Conservation (phyloP, 2,797 vertebrate species). For the Cuniculus paca region DNA sequence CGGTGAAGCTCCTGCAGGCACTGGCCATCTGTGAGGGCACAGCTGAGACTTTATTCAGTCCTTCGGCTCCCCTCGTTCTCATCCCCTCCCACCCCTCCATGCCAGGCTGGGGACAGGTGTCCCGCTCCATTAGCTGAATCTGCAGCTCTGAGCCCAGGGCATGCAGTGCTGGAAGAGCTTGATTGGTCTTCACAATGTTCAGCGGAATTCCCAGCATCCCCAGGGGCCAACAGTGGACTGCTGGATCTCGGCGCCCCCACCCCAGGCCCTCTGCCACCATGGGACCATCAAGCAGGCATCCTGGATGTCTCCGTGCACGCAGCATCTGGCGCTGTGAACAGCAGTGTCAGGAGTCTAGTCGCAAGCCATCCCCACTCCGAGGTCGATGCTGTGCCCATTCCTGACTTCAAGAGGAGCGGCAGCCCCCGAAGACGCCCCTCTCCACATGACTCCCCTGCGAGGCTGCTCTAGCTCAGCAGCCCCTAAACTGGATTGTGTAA, state of each 20-base stretch:
- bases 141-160: not conserved
- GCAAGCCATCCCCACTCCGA: fast-evolving
- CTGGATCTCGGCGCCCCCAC: fast-evolving
- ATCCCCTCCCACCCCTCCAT: not conserved
- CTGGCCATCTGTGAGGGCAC: fast-evolving
- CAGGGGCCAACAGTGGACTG: not conserved
- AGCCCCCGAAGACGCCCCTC: fast-evolving
- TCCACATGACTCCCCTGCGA: fast-evolving
- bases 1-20: too few relatives aligned
- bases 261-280: not conserved
- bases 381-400: not conserved
- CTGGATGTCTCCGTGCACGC: not conserved
- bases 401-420: too few relatives aligned
- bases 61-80: not conserved
- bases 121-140: not conserved
- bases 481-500: not conserved
- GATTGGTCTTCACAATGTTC: not conserved
- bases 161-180: not conserved
- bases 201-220: not conserved
- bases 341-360: not conserved
- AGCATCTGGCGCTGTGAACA: fast-evolving
- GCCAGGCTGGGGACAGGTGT: too few relatives aligned
- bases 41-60: not conserved
- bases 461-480: not conserved
- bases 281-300: not conserved